Percentiles rank a stretch among this genome's conserved stretches.
These are phyloP conservation scores for Anhinga rufa DNA, from an alignment of 2,113 vertebrate genomes.

Conservation along the genomic window DNA sequence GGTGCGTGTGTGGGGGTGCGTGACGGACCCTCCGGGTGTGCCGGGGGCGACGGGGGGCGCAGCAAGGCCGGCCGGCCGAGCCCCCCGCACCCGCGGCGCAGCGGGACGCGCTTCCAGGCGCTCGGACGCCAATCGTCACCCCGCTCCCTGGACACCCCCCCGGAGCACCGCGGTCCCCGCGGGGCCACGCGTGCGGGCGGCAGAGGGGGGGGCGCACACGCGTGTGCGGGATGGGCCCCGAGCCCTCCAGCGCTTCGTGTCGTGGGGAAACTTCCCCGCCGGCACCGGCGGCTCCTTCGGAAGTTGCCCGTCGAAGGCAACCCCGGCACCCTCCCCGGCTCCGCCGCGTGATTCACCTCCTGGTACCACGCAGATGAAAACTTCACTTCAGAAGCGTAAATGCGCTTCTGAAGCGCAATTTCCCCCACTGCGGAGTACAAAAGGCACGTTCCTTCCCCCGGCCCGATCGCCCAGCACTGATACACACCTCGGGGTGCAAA, in stretches of 20 bases:
- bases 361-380: background rate
- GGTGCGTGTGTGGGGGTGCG: background rate
- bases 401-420: background rate
- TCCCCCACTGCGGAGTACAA: background rate
- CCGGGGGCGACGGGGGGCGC: background rate
- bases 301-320: background rate
- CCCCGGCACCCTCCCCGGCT: background rate
- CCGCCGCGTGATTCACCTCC: background rate
- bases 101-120: background rate
- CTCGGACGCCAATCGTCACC: background rate
- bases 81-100: fast-evolving
- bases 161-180: fast-evolving
- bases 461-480: background rate
- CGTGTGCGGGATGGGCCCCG: fast-evolving
- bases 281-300: fast-evolving
- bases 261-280: background rate
- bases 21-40: background rate
- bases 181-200: fast-evolving
- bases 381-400: background rate
- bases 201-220: background rate
- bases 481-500: background rate
- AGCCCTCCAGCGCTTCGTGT: background rate
- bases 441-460: background rate
- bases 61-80: background rate
- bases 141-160: too few relatives aligned